phyloP scores from a whole-genome alignment of 2,888 invertebrate genomes.

The Rhorus exstirpatorius region DNA sequence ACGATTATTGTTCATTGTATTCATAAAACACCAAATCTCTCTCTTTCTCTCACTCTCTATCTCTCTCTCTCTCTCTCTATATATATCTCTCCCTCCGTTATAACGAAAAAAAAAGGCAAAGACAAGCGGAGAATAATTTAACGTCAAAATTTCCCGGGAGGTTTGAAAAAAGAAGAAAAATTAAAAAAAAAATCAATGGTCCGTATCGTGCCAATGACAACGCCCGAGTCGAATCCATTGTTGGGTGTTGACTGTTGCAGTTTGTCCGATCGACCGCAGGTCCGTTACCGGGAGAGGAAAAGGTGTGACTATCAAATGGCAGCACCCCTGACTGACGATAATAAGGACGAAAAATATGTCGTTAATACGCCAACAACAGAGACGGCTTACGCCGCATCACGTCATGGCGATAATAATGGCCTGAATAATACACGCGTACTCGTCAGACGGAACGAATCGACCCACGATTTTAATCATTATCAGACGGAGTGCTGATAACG shows the following conservation, averaged over 20 bases:
- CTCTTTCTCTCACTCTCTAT: too few relatives aligned
- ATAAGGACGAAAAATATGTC: constrained; percentile 69
- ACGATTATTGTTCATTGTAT: too few relatives aligned
- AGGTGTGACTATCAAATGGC: constrained; percentile 91
- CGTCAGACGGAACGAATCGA: constrained; percentile 73
- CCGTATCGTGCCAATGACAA: constrained; percentile 83
- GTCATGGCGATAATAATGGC: constrained; percentile 70
- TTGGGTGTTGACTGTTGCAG: constrained; percentile 88
- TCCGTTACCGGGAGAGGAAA: constrained; percentile 91
- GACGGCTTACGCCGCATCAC: constrained; percentile 61
- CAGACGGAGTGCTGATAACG: constrained; percentile 81
- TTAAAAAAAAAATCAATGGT: constrained; percentile 64
- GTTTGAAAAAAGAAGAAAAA: background rate
- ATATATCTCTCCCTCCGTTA: too few relatives aligned
- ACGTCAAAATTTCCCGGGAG: background rate
- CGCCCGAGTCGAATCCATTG: constrained; percentile 83
- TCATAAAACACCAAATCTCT: too few relatives aligned
- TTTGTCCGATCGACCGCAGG: constrained; percentile 92
- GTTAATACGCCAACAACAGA: constrained; percentile 60
- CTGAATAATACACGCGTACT: constrained; percentile 71
- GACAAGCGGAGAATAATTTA: background rate
- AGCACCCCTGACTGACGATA: constrained; percentile 76
- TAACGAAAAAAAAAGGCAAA: background rate
- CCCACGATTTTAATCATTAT: constrained; percentile 74
- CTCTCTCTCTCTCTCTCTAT: too few relatives aligned